Evolutionary conservation across 2,113 vertebrate genomes (phyloP), one percentile per base, ranked within the genome.

Genomic region (Cyprinus carpio): DNA sequence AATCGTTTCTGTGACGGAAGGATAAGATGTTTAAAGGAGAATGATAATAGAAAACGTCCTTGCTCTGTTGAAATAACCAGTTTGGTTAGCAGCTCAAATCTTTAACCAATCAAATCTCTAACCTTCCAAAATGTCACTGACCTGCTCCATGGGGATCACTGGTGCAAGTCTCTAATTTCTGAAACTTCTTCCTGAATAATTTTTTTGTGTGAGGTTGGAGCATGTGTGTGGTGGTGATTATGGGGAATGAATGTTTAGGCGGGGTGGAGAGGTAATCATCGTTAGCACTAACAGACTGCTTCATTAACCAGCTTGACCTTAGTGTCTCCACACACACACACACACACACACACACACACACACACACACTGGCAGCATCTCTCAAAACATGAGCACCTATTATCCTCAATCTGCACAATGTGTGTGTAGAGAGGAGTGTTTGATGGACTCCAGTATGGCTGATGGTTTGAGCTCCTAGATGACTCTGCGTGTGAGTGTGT

Each of bases 241-340:
- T 40, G 31, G 62, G 69, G 67, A 51, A 72, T 65, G 10, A 34
- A 54, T 86, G 81, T 72, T 54, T 15, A 71, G 34, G n/a, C 51
- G 12, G 71, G 74, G n/a, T n/a, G n/a, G 9, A 62, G 79, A 87
- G 82, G 82, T 82, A 90, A 92, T 90, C 84, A 90, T 85, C 86
- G 40, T 89, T 85, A 88, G 88, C 87, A 74, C 56, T 51, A 88
- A 89, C 87, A 74, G 86, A 86, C 87, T 84, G 56, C 86, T 87
- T 83, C 87, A 90, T 84, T 87, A 89, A 82, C 84, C 85, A 90
- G 75, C 56, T 75, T 87, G 90, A 93, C 91, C 92, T 86, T 81
- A 88, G 89, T 71, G n/a, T 89, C 85, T 90, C 56, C 76, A 78
- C 40, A 20, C 16, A 81, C 27, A 67, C 4, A 65, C n/a, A 58